Evolutionary conservation across 2,888 invertebrate species (phyloP).

Genomic region (Beris chalybata): DNA sequence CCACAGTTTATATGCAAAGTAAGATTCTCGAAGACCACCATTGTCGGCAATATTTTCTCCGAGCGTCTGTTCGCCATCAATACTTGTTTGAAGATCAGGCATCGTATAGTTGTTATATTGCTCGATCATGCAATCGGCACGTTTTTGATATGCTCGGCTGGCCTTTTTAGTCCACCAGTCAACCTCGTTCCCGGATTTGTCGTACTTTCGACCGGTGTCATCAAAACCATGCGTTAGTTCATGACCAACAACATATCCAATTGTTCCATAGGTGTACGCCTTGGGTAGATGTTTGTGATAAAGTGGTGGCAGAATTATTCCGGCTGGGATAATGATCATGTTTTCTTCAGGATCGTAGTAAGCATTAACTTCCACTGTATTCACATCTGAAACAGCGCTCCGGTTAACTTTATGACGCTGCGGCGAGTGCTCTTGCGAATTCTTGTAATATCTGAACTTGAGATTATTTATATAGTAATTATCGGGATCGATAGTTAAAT

Average conservation of each 20-base stretch:
- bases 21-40: constrained; percentile 10
- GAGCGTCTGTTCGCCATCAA: not conserved
- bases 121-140: constrained; percentile 1
- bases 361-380: constrained; percentile 1
- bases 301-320: constrained; percentile 7
- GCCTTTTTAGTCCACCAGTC: constrained; percentile 9
- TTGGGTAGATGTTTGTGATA: constrained; percentile 16
- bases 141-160: not conserved
- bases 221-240: constrained; percentile 29
- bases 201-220: not conserved
- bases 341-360: constrained; percentile 4
- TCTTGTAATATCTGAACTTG: constrained; percentile 5
- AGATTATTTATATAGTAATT: constrained; percentile 2
- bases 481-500: not conserved
- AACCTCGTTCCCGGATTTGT: not conserved
- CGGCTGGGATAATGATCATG: constrained; percentile 8
- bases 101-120: constrained; percentile 10
- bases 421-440: not conserved
- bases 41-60: constrained; percentile 29
- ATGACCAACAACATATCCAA: constrained; percentile 24
- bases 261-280: constrained; percentile 6
- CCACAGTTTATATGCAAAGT: constrained; percentile 12
- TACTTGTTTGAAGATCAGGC: not conserved
- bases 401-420: not conserved
- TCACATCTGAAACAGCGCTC: not conserved